phyloP scores from a whole-genome alignment of 23 tunicate genomes.

The Pegea sp. region DNA sequence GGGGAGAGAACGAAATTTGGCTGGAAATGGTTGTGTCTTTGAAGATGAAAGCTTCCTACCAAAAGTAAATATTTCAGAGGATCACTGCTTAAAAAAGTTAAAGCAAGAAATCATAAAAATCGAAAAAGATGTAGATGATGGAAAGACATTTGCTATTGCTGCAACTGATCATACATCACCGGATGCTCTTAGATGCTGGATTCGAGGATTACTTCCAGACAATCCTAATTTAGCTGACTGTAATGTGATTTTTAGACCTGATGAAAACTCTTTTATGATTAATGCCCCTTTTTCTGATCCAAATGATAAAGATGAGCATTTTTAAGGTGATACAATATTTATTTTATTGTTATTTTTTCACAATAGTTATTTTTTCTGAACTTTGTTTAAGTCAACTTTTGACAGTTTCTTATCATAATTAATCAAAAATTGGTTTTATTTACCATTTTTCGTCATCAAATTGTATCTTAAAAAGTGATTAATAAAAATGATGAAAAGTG shows the following conservation, averaged over 20 bases:
- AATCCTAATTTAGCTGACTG: constrained; percentile 19
- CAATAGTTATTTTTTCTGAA: no score
- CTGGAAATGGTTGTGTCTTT: constrained; percentile 1
- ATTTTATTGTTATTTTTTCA: no score
- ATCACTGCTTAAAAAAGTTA: neutral
- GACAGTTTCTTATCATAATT: no score
- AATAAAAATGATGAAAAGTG: no score
- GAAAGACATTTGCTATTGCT: constrained; percentile 71
- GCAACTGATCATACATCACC: constrained; percentile 54
- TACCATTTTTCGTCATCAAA: no score
- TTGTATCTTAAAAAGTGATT: no score
- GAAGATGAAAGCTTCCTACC: constrained; percentile 40
- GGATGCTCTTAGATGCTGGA: constrained; percentile 50
- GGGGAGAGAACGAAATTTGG: constrained; percentile 9
- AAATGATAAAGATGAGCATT: constrained; percentile 14
- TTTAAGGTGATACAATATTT: no score
- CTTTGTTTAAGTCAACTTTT: no score
- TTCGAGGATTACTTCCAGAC: constrained; percentile 36
- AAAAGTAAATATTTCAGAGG: constrained; percentile 14
- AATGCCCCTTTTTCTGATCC: constrained; percentile 48
- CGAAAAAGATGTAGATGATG: constrained; percentile 56
- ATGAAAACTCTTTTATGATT: constrained; percentile 32
- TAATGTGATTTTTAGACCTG: constrained; percentile 32
- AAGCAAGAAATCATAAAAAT: constrained; percentile 23
- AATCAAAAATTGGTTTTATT: no score